phyloP scores from a whole-genome alignment of 2,888 invertebrate genomes.

The Thera britannica region DNA sequence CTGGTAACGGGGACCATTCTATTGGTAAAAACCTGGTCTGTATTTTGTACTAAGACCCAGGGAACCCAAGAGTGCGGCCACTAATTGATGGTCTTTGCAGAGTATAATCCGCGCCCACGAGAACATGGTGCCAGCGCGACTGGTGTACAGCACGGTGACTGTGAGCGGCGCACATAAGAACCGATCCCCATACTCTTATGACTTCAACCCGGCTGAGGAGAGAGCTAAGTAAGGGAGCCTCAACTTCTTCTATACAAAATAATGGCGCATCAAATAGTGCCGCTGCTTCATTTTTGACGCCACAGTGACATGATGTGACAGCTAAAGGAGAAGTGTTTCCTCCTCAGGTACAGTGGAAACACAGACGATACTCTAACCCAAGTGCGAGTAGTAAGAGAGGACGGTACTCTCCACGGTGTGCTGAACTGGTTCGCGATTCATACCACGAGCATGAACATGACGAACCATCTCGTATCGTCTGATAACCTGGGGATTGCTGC shows the following conservation, averaged over 20 bases:
- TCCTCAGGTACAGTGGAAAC: conserved; percentile 86
- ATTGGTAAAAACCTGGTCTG: no score
- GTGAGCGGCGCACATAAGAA: conserved; percentile 90
- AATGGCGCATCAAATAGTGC: no score
- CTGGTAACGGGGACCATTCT: no score
- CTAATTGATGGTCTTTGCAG: conserved; percentile 52
- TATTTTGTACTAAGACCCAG: no score
- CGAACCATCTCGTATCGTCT: conserved; percentile 90
- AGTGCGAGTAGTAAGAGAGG: conserved; percentile 86
- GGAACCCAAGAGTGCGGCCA: background rate
- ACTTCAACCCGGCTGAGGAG: conserved; percentile 89
- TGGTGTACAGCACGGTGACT: conserved; percentile 85
- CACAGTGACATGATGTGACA: no score
- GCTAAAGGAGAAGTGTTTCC: background rate
- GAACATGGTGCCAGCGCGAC: conserved; percentile 81
- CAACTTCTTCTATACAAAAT: no score
- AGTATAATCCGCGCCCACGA: conserved; percentile 77
- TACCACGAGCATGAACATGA: conserved; percentile 94
- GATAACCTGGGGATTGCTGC: conserved; percentile 95
- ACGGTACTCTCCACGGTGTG: conserved; percentile 86
- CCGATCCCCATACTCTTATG: conserved; percentile 91
- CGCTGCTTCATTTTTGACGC: no score
- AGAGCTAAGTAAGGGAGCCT: conserved; percentile 84
- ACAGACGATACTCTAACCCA: conserved; percentile 90
- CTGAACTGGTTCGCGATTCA: conserved; percentile 95